Conservation (phyloP, 2,797 vertebrate species). For the Momotus momota region DNA sequence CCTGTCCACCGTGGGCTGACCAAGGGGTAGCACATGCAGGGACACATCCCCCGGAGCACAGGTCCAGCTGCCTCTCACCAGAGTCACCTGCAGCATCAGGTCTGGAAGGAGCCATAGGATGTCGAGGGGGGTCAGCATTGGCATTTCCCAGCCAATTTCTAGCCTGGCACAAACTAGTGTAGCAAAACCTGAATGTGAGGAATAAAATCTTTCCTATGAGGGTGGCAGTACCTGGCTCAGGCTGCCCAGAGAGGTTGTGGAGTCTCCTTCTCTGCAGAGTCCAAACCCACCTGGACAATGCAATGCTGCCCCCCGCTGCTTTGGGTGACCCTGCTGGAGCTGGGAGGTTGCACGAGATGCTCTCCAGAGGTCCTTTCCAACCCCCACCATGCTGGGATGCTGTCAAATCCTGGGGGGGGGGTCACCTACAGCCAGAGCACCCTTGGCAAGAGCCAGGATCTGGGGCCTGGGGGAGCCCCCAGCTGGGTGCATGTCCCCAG, state of each 20-base stretch:
- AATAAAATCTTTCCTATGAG: neutral
- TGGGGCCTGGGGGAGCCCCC: neutral
- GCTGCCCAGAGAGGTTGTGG: neutral
- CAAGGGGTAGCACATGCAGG: rapidly evolving
- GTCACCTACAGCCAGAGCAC: neutral
- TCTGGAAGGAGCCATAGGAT: rapidly evolving
- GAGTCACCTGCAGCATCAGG: neutral
- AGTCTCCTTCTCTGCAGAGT: neutral
- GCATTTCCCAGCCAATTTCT: neutral
- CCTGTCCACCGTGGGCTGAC: rapidly evolving
- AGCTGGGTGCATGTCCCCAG: neutral
- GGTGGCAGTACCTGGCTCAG: neutral
- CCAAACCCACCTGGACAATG: neutral
- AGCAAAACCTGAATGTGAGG: neutral
- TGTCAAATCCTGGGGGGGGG: neutral
- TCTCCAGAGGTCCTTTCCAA: neutral
- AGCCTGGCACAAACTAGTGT: neutral
- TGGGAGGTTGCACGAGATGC: neutral
- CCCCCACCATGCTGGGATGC: neutral
- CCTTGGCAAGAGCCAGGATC: neutral
- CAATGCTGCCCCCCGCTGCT: neutral
- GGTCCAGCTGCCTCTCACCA: neutral
- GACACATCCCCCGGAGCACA: neutral
- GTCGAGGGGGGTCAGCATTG: rapidly evolving
- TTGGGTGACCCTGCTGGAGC: neutral